Conservation (phyloP, 2,888 invertebrate genomes). For the Antheraea assamensis region DNA sequence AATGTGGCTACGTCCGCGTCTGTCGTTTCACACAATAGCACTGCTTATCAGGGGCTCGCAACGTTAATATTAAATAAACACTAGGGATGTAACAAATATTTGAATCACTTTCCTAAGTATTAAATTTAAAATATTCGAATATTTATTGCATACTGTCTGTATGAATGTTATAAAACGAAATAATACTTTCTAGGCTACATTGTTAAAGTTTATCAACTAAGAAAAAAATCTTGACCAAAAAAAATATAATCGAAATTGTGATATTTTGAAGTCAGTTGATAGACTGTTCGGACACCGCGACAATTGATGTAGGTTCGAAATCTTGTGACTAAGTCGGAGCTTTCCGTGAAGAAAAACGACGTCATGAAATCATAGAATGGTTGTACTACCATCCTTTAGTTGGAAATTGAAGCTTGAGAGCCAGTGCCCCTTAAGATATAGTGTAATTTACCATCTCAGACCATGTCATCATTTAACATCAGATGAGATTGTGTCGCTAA, state of each 20-base stretch:
- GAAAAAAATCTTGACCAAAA: not conserved
- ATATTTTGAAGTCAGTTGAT: not conserved
- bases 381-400: no score
- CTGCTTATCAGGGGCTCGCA: conserved; percentile 67
- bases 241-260: not conserved
- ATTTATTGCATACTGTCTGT: not conserved
- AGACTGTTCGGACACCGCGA: no score
- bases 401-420: no score
- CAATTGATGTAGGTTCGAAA: no score
- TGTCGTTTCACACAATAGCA: conserved; percentile 57
- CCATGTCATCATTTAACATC: no score
- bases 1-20: conserved; percentile 33
- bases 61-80: conserved; percentile 75
- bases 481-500: no score
- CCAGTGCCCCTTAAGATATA: no score
- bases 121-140: not conserved
- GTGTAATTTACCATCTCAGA: no score
- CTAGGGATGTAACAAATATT: conserved; percentile 21
- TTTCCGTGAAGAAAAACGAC: no score
- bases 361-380: no score
- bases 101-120: not conserved
- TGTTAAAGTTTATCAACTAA: not conserved
- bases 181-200: not conserved
- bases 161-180: not conserved
- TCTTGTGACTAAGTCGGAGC: no score